These are phyloP conservation scores for Halcyon senegalensis DNA, from an alignment of 2,113 vertebrate species.

Conservation along the genomic window DNA sequence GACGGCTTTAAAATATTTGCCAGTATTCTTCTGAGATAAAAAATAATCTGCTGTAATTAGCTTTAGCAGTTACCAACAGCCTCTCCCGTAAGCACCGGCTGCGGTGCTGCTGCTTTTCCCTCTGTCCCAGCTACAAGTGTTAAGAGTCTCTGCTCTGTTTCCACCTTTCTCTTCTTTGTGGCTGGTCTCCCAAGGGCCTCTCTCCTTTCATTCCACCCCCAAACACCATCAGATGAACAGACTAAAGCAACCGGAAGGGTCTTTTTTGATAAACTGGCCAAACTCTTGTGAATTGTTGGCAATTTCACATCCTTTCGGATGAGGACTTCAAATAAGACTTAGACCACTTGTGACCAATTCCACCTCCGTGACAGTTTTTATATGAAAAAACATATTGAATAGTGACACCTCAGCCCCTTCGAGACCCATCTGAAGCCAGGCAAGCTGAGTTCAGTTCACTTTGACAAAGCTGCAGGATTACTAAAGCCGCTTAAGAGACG, in stretches of 20 bases:
- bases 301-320: background rate
- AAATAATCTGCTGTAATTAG: background rate
- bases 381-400: background rate
- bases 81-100: background rate
- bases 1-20: background rate
- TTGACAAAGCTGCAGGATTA: background rate
- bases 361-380: background rate
- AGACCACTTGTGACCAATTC: background rate
- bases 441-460: background rate
- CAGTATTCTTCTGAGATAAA: background rate
- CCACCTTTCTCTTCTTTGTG: background rate
- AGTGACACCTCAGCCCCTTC: accelerated
- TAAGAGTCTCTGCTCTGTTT: background rate
- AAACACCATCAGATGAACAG: background rate
- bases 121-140: accelerated
- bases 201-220: background rate
- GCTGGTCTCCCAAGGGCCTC: background rate
- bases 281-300: background rate
- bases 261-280: background rate
- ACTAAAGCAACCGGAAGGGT: accelerated
- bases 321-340: background rate
- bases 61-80: background rate
- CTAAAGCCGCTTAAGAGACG: background rate
- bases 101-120: background rate
- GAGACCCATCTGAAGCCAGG: background rate